A percentile compares a stretch with the other conserved stretches of the same genome.
phyloP scores from a whole-genome alignment of 2,797 vertebrate species.

The Siniperca undulata region DNA sequence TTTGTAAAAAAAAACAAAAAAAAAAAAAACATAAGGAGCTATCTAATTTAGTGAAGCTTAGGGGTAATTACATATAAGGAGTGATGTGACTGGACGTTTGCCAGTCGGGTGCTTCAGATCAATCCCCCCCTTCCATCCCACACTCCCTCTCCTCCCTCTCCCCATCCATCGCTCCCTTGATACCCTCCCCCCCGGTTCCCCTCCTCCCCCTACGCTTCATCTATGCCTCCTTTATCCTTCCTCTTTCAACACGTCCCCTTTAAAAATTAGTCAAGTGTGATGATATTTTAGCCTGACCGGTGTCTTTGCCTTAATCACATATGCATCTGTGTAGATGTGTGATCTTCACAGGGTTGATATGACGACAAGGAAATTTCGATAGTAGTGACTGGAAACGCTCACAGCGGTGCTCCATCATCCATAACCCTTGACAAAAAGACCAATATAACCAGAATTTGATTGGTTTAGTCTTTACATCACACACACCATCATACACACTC shows the following conservation, averaged over 20 bases:
- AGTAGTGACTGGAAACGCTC: neutral
- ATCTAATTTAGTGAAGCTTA: conserved; percentile 56
- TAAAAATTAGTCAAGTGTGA: neutral
- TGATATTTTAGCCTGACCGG: neutral
- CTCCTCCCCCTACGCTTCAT: conserved; percentile 12
- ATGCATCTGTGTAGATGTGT: neutral
- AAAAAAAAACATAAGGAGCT: conserved; percentile 45
- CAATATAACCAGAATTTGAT: conserved; percentile 1
- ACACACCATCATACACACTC: conserved; percentile 14
- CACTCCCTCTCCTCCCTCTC: conserved; percentile 19
- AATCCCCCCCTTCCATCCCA: conserved; percentile 38
- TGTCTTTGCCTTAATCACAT: neutral
- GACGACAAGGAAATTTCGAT: neutral
- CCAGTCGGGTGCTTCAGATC: conserved; percentile 51
- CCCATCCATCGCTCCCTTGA: conserved; percentile 24
- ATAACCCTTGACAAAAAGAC: conserved; percentile 7
- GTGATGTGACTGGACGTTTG: conserved; percentile 70
- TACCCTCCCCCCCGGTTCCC: conserved; percentile 40
- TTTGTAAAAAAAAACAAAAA: conserved; percentile 38
- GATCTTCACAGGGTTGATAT: conserved; percentile 1
- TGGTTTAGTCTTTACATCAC: conserved; percentile 7
- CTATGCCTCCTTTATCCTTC: conserved; percentile 45
- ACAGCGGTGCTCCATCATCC: neutral
- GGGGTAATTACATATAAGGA: conserved; percentile 56
- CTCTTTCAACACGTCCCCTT: conserved; percentile 25